Conservation (phyloP, 1,140 invertebrate genomes). For the Oedothorax gibbosus region DNA sequence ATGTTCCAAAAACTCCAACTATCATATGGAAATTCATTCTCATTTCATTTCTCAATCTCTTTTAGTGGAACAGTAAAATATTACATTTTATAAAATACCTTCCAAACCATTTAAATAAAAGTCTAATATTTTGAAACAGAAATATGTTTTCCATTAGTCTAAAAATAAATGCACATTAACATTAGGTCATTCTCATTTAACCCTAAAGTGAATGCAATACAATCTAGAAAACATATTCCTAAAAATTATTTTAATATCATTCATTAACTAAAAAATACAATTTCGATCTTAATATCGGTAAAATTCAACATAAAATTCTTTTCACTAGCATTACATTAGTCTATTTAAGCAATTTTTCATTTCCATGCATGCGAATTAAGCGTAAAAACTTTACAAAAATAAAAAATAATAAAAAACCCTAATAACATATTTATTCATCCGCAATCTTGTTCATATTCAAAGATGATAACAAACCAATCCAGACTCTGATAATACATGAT, state of each 20-base stretch:
- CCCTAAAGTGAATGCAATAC: no score
- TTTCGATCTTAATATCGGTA: conserved; percentile 37
- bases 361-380: conserved; percentile 52
- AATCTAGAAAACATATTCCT: no score
- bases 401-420: conserved; percentile 4
- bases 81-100: no score
- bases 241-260: not conserved
- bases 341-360: conserved; percentile 31
- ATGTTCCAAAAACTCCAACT: no score
- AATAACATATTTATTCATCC: conserved; percentile 58
- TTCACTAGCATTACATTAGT: conserved; percentile 4
- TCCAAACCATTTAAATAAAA: no score
- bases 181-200: no score
- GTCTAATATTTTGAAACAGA: no score
- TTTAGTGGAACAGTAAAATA: no score
- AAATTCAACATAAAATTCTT: conserved; percentile 20
- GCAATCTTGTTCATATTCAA: conserved; percentile 31
- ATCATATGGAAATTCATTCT: no score
- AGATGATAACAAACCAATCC: conserved; percentile 24
- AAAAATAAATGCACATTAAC: no score
- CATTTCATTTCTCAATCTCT: no score
- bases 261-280: not conserved
- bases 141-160: no score
- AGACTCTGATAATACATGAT: conserved; percentile 43
- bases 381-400: not conserved